These are phyloP conservation scores for Drosophila neoperkinsi DNA, from an alignment of 2,888 invertebrate genomes.

Conservation along the genomic window DNA sequence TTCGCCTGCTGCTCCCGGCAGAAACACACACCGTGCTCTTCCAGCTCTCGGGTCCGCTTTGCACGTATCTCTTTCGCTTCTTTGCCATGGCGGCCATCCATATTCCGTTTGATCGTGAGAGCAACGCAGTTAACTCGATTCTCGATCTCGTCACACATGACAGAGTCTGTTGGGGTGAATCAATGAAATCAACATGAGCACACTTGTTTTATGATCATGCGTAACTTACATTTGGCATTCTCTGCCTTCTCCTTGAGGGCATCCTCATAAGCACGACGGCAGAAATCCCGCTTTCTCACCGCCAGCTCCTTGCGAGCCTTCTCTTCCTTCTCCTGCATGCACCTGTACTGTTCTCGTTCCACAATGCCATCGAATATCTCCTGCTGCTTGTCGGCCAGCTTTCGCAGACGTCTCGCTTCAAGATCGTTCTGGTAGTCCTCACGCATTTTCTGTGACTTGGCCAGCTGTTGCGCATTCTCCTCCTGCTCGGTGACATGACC, in stretches of 20 bases:
- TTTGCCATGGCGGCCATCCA: conserved; percentile 22
- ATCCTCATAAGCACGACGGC: conserved; percentile 46
- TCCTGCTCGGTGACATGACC: conserved; percentile 42
- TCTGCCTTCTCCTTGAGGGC: conserved; percentile 46
- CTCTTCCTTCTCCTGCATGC: conserved; percentile 42
- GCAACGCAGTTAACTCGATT: conserved; percentile 59
- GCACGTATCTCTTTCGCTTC: conserved; percentile 32
- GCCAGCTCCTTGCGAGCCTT: conserved; percentile 24
- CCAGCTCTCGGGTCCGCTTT: not conserved
- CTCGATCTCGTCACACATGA: conserved; percentile 58
- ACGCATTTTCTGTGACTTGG: conserved; percentile 36
- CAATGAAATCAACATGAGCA: not conserved
- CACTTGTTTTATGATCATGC: not conserved
- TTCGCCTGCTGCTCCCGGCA: conserved; percentile 22
- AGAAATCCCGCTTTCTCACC: conserved; percentile 40
- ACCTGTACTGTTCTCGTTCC: conserved; percentile 44
- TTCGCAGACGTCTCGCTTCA: conserved; percentile 26
- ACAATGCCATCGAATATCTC: conserved; percentile 25
- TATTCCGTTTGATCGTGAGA: conserved; percentile 25
- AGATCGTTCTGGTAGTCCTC: conserved; percentile 51
- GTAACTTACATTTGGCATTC: conserved; percentile 48
- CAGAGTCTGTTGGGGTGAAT: conserved; percentile 36
- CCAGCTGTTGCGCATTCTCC: conserved; percentile 43
- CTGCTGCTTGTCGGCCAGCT: conserved; percentile 27
- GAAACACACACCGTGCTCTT: conserved; percentile 17